Evolutionary conservation across 37 sponge, comb jelly and placozoan genomes (phyloP), one percentile per base, ranked within the genome.

Genomic region (Halisarca cf. caerulea): DNA sequence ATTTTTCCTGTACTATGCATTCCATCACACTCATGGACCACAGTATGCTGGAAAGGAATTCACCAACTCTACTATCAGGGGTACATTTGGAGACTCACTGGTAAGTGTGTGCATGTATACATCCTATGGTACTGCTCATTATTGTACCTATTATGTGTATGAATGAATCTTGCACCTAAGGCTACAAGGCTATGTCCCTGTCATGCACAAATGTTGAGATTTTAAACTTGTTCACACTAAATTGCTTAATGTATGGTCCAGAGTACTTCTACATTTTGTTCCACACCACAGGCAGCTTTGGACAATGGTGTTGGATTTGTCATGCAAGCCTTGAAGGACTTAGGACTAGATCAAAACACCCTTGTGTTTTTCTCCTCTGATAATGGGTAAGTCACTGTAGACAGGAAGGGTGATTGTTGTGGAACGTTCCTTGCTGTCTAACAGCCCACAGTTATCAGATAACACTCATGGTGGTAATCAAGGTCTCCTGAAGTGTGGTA

Each of bases 1-100:
- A 45, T 93, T 93, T 75, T 93, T 90, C 71, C 84, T 93, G 30
- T 93, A 93, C 83, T 70, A 90, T 89, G 90, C 94, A 35, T 93
- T 87, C 55, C 90, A 89, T 38, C 94, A 93, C 68, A 89, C 93
- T 8, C 94, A 93, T 61, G 78, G 82, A 20, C 94, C 94, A 55
- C 88, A 93, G 83, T 93, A 87, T 84, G 85, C 94, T 3, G 58
- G 94, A 9, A 59, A 87, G 80, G 78, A 44, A 61, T 93, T 93
- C 77, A 87, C 88, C 25, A 93, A 93, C 44, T 64, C 86, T 14
- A 89, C 66, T 37, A 85, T 84, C 7, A 80, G 90, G 40, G 90
- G 90, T 18, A 71, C 55, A 3, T 90, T 90, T 89, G 93, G 93
- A 27, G 93, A 93, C 60, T 71, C 93, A 25, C 71, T 93, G 35